Evolutionary conservation across 2,888 invertebrate genomes (phyloP).

Genomic region (Zele albiditarsus): DNA sequence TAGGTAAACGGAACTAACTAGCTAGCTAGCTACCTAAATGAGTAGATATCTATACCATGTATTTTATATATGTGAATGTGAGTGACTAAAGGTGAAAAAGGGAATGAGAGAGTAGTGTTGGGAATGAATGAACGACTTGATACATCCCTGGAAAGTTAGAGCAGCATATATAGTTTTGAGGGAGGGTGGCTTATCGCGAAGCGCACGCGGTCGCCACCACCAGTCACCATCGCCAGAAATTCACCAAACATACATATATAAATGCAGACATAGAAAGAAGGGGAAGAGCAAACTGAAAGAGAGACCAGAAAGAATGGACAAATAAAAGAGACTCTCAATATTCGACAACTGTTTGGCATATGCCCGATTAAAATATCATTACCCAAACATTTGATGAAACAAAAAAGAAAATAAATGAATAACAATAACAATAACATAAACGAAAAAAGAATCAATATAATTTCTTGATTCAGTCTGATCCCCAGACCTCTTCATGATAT

Average conservation of each 20-base stretch:
- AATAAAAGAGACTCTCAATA: not conserved
- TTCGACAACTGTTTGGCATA: conserved; percentile 39
- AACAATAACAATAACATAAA: not conserved
- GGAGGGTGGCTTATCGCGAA: conserved; percentile 66
- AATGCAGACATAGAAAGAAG: not conserved
- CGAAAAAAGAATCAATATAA: not conserved
- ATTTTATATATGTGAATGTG: not conserved
- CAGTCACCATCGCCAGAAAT: conserved; percentile 61
- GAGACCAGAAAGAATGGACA: not conserved
- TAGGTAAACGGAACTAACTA: no score
- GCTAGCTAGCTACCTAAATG: no score
- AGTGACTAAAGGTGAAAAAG: not conserved
- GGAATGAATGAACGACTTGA: conserved; percentile 41
- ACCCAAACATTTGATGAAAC: not conserved
- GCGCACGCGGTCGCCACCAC: conserved; percentile 70
- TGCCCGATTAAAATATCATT: conserved; percentile 33
- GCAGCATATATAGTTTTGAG: conserved; percentile 26
- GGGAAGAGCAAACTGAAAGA: not conserved
- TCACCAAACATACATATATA: conserved; percentile 18
- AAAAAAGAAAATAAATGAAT: conserved; percentile 9
- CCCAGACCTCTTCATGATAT: not conserved
- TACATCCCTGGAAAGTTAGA: conserved; percentile 45
- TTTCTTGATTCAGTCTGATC: not conserved
- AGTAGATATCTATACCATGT: not conserved
- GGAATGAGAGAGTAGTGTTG: conserved; percentile 6